These are phyloP conservation scores for Myxocyprinus asiaticus DNA, from an alignment of 2,113 vertebrate species.

Conservation along the genomic window DNA sequence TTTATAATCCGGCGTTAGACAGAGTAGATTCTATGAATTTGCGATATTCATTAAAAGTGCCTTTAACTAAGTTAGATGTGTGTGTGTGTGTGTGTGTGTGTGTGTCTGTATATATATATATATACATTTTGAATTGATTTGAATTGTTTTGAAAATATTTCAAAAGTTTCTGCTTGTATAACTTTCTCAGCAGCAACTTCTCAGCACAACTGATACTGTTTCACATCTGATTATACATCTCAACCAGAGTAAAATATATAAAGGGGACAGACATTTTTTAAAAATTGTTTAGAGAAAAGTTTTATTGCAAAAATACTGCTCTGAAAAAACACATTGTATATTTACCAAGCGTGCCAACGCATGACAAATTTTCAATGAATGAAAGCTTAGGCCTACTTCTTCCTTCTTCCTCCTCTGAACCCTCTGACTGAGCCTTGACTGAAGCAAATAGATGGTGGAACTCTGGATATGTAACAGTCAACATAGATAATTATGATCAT, in stretches of 20 bases:
- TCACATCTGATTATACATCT: too few species aligned
- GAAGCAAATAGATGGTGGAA: constrained; percentile 83
- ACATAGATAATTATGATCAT: neutral
- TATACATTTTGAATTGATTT: too few species aligned
- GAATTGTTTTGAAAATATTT: too few species aligned
- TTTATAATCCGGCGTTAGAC: too few species aligned
- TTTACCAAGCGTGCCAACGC: neutral
- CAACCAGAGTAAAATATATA: neutral
- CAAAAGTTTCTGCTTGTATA: too few species aligned
- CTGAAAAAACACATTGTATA: neutral
- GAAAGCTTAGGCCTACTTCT: constrained; percentile 66
- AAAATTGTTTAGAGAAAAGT: neutral
- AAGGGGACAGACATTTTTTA: constrained; percentile 2
- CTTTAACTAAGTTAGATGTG: too few species aligned
- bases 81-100: too few species aligned
- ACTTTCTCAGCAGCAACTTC: too few species aligned
- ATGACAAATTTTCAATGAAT: constrained; percentile 7
- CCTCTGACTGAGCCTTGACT: constrained; percentile 82
- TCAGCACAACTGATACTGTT: too few species aligned
- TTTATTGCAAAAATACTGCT: constrained; percentile 39
- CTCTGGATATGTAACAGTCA: constrained; percentile 62
- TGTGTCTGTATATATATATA: too few species aligned
- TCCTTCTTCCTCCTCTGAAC: constrained; percentile 79
- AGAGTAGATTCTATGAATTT: too few species aligned
- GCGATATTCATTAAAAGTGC: too few species aligned